Base-by-base conservation (phyloP, 2,888 invertebrate species). In the Oscheius sp. region DNA sequence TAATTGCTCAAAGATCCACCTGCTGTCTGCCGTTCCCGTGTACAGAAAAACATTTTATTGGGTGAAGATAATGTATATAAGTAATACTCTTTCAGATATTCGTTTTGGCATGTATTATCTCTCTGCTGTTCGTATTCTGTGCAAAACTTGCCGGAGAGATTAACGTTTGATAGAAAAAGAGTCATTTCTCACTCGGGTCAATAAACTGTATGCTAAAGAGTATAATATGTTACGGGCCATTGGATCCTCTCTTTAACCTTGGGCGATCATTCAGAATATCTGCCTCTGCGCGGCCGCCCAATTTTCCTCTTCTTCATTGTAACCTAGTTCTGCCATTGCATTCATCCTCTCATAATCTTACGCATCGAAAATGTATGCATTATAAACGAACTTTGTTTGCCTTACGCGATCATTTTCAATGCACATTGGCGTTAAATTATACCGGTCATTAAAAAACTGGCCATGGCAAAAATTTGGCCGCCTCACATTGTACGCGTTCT, bases 191-290 rank as follows among this genome's bases (percentile, higher is more conserved):
- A 14, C 32, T 30, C 54, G 54, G 54, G 54, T 54, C 32, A 54
- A 54, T 54, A 54, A 54, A 54, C 24, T 33, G n/a, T 54, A 54
- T 54, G 54, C 54, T 54, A 8, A n/a, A 32, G 14, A 47, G 20
- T n/a, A n/a, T 47, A 22, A 47, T 47, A 22, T 36, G 33, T 54
- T 54, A 54, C 33, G 54, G 54, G 33, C 54, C 54, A 54, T 54
- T 54, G 54, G 36, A 54, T 24, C 20, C n/a, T 54, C 2, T 33
- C 33, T 54, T 32, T 54, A 54, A 54, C 54, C 54, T 54, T 54
- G 54, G 33, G 33, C 41, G 41, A n/a, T 41, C 41, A 41, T 14
- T 14, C n/a, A 41, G 41, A 41, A 41, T 41, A 41, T 41, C 41
- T n/a, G n/a, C n/a, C 41, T 41, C 12, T 20, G n/a, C 41, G 41